A percentile compares a stretch with the other conserved stretches of the same genome.
These are phyloP conservation scores for Gari tellinella DNA, from an alignment of 2,888 invertebrate genomes.

Conservation along the genomic window DNA sequence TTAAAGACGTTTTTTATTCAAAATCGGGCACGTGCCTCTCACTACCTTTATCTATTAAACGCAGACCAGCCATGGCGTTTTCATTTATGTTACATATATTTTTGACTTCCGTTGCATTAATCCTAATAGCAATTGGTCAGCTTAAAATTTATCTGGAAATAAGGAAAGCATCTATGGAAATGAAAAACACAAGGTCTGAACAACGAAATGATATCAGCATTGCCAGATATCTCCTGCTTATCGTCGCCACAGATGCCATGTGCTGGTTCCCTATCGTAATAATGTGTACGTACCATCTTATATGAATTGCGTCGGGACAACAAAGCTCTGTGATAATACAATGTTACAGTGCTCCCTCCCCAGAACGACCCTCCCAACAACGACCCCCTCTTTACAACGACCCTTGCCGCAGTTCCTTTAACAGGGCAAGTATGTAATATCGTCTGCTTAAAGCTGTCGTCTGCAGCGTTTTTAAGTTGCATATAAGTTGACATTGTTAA, in stretches of 20 bases:
- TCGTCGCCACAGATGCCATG: slow-evolving; percentile 27
- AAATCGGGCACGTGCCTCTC: slow-evolving; percentile 81
- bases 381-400: no score
- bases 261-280: slow-evolving; percentile 78
- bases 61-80: slow-evolving; percentile 81
- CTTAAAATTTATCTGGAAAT: slow-evolving; percentile 6
- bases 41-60: slow-evolving; percentile 78
- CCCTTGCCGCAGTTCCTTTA: no score
- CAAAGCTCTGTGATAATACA: no score
- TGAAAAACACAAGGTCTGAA: background rate
- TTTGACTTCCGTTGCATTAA: slow-evolving; percentile 62
- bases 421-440: no score
- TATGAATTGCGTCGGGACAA: no score
- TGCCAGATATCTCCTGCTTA: slow-evolving; percentile 23
- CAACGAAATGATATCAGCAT: slow-evolving; percentile 21
- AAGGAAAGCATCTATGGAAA: background rate
- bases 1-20: slow-evolving; percentile 77
- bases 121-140: slow-evolving; percentile 19
- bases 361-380: no score
- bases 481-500: no score
- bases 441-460: no score
- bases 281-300: slow-evolving; percentile 35
- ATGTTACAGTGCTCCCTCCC: no score
- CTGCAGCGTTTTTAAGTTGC: no score
- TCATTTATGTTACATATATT: slow-evolving; percentile 78